Conservation (phyloP, 2,113 vertebrate species). For the Pseudopipra pipra region DNA sequence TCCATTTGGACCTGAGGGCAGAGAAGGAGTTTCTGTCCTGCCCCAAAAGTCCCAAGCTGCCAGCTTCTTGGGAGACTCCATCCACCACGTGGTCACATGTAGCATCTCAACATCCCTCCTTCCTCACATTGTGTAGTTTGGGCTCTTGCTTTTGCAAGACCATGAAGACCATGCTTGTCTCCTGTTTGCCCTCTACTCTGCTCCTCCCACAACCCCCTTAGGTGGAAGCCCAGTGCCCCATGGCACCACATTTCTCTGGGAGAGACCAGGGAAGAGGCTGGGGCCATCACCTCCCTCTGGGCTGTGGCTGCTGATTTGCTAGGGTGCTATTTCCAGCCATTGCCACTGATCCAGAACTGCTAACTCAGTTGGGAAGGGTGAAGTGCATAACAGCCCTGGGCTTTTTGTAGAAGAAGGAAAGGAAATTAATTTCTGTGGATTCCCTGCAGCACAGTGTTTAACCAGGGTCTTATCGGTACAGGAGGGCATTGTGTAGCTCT, state of each 20-base stretch:
- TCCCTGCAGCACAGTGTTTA: fast-evolving
- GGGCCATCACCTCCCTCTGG: neutral
- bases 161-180: neutral
- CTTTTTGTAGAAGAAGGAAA: neutral
- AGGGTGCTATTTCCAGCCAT: neutral
- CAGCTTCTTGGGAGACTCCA: neutral
- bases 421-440: neutral
- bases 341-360: neutral
- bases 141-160: neutral
- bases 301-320: neutral
- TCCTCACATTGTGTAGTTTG: neutral
- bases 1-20: neutral
- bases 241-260: neutral
- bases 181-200: neutral
- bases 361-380: neutral
- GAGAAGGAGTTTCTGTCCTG: neutral
- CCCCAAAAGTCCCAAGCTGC: neutral
- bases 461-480: neutral
- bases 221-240: neutral
- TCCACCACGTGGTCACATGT: fast-evolving
- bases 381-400: neutral
- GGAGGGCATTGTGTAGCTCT: neutral
- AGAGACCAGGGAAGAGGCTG: neutral
- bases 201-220: neutral
- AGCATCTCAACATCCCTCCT: neutral